These are phyloP conservation scores for Ceraclea dissimilis DNA, from an alignment of 2,888 invertebrate species.

Conservation along the genomic window DNA sequence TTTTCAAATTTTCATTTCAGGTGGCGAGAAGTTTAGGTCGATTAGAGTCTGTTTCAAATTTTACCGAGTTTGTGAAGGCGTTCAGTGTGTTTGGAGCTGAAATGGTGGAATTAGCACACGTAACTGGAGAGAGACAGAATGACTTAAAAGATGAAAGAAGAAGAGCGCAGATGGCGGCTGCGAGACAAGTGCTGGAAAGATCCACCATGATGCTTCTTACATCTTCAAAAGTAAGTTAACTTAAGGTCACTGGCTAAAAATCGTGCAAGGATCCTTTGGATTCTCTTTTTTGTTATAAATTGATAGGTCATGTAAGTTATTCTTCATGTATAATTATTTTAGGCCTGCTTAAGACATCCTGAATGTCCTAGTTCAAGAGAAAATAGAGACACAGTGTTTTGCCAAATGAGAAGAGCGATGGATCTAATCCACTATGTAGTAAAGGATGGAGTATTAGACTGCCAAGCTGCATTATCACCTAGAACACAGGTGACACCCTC, in stretches of 20 bases:
- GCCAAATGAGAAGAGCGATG: constrained; percentile 95
- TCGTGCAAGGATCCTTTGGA: too few species aligned
- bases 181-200: constrained; percentile 88
- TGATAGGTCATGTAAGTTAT: too few species aligned
- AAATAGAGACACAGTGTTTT: constrained; percentile 96
- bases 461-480: constrained; percentile 30
- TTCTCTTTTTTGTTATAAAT: too few species aligned
- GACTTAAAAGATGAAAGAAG: constrained; percentile 89
- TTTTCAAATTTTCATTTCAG: constrained; percentile 39
- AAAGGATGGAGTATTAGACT: constrained; percentile 77
- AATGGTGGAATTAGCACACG: constrained; percentile 96
- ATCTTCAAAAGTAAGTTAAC: constrained; percentile 76
- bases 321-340: too few species aligned
- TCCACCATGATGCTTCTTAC: constrained; percentile 96
- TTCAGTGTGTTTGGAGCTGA: constrained; percentile 98
- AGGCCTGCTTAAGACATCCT: constrained; percentile 91
- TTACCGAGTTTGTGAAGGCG: constrained; percentile 96
- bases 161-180: constrained; percentile 93
- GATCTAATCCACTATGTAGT: constrained; percentile 96
- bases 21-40: constrained; percentile 76
- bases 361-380: constrained; percentile 88
- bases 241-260: too few species aligned
- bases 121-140: constrained; percentile 76
- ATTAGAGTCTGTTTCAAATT: constrained; percentile 81
- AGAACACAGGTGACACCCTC: constrained; percentile 41